phyloP scores from a whole-genome alignment of 2,888 invertebrate genomes.

The Boloria selene region DNA sequence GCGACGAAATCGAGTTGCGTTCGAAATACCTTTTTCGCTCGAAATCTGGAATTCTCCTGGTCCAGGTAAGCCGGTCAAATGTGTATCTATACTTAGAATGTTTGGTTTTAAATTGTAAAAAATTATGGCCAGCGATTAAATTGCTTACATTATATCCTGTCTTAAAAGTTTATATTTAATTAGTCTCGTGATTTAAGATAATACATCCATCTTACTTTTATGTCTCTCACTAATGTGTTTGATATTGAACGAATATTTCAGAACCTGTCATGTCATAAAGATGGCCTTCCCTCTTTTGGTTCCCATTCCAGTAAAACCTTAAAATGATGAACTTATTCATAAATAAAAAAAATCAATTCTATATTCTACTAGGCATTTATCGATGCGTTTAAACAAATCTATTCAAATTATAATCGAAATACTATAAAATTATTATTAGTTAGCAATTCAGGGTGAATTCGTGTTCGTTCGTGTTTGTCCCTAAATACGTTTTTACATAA shows the following conservation, averaged over 20 bases:
- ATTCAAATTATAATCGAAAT: neutral
- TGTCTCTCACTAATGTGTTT: conserved; percentile 34
- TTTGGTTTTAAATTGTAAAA: conserved; percentile 37
- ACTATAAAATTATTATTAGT: too few relatives aligned
- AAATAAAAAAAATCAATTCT: conserved; percentile 13
- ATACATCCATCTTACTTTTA: conserved; percentile 40
- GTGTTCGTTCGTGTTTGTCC: too few relatives aligned
- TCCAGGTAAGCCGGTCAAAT: conserved; percentile 38
- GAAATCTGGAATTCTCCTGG: conserved; percentile 34
- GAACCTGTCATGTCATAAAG: conserved; percentile 26
- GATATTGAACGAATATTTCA: conserved; percentile 32
- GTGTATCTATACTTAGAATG: conserved; percentile 36
- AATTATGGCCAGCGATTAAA: conserved; percentile 38
- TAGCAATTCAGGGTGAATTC: too few relatives aligned
- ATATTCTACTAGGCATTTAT: neutral
- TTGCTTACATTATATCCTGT: conserved; percentile 33
- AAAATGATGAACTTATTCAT: conserved; percentile 16
- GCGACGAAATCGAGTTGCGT: conserved; percentile 23
- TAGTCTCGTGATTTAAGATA: conserved; percentile 41
- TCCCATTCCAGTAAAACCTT: conserved; percentile 22
- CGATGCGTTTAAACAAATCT: neutral
- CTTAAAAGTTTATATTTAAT: conserved; percentile 42
- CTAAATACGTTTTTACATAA: too few relatives aligned
- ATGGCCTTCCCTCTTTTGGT: conserved; percentile 2
- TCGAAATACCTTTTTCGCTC: conserved; percentile 30